Conservation (phyloP, 2,888 invertebrate species). For the Ormyrus thymus region DNA sequence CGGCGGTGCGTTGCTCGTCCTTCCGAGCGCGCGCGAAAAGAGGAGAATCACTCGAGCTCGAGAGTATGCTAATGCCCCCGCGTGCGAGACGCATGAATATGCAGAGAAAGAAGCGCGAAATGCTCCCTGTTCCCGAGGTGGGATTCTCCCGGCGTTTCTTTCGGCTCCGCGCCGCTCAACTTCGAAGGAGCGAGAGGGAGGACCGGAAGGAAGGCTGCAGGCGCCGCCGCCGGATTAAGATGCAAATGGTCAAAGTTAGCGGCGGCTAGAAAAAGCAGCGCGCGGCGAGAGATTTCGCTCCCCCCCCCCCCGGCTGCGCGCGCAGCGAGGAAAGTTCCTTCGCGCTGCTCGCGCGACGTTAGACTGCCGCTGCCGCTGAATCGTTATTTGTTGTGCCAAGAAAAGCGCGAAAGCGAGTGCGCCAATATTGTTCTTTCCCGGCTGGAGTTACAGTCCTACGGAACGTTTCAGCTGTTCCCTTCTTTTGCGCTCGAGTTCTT, state of each 20-base stretch:
- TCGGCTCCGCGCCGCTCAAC: constrained; percentile 14
- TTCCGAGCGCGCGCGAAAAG: neutral
- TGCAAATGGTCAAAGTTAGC: constrained; percentile 50
- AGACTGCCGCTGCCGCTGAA: neutral
- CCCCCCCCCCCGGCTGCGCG: too few species aligned
- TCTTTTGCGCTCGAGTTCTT: constrained; percentile 1
- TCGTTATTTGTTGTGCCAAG: constrained; percentile 27
- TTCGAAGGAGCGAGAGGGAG: constrained; percentile 6
- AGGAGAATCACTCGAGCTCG: constrained; percentile 14
- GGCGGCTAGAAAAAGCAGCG: constrained; percentile 14
- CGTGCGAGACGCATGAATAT: constrained; percentile 43
- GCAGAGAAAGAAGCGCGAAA: constrained; percentile 36
- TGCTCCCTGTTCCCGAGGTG: constrained; percentile 17
- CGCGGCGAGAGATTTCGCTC: neutral
- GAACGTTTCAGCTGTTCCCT: neutral
- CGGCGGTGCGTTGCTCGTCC: neutral
- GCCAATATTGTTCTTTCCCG: constrained; percentile 1
- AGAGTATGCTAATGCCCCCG: constrained; percentile 41
- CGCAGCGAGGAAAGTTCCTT: neutral
- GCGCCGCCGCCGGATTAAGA: constrained; percentile 38
- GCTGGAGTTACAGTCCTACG: neutral
- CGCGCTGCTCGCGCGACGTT: too few species aligned
- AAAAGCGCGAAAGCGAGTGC: neutral
- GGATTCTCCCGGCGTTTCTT: constrained; percentile 26
- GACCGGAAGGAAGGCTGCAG: neutral